A percentile compares a stretch with the other conserved stretches of the same genome.
Evolutionary conservation across 2,113 vertebrate species (phyloP).

Genomic region (Danionella cerebrum): DNA sequence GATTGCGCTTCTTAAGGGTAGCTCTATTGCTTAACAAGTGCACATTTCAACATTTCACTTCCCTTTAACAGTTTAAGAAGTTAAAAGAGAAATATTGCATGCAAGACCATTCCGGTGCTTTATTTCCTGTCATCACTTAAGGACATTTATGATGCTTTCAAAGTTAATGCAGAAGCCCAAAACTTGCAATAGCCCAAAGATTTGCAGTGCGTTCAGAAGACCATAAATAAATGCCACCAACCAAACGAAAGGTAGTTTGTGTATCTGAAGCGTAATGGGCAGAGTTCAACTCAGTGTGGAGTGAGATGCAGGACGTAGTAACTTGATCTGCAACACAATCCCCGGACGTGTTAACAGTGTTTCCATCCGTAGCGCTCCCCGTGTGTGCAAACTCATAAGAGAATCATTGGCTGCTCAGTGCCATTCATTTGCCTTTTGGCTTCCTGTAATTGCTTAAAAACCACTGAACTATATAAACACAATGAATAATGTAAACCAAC

Average conservation of each 20-base stretch:
- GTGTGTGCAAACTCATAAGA: background rate
- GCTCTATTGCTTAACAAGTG: background rate
- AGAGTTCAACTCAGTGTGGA: background rate
- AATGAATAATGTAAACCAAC: slow-evolving; percentile 8
- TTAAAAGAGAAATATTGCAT: no score
- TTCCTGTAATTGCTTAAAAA: background rate
- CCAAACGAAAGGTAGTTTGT: background rate
- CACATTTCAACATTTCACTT: background rate
- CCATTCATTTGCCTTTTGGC: background rate
- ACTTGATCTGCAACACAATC: slow-evolving; percentile 37
- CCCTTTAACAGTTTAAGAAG: background rate
- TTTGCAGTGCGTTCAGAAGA: slow-evolving; percentile 5
- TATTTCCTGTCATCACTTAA: no score
- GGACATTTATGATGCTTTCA: no score
- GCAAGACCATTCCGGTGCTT: no score
- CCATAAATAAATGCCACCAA: slow-evolving; percentile 16
- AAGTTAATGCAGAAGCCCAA: no score
- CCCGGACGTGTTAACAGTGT: slow-evolving; percentile 35
- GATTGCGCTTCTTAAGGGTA: background rate
- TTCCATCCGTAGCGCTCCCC: slow-evolving; percentile 28
- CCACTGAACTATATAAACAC: background rate
- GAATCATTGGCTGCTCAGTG: background rate
- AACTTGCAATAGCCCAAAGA: no score
- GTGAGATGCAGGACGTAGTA: slow-evolving; percentile 25
- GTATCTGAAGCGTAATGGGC: no score